Conservation (phyloP, 1,140 invertebrate species). For the Scaptomyza hsui region DNA sequence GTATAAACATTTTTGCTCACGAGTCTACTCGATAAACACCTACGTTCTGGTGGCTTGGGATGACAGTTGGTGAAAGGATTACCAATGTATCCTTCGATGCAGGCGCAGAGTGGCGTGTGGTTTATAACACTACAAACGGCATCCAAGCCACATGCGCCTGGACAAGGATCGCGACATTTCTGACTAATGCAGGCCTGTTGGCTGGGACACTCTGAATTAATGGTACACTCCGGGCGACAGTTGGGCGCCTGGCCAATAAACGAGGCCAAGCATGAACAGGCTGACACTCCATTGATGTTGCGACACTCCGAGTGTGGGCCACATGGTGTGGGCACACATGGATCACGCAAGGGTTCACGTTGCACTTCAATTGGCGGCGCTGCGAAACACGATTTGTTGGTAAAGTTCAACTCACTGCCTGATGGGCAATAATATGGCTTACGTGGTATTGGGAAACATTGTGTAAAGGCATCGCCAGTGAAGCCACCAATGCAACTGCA, state of each 20-base stretch:
- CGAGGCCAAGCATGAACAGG: constrained; percentile 90
- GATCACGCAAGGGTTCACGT: constrained; percentile 86
- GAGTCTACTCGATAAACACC: background rate
- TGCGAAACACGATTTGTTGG: constrained; percentile 81
- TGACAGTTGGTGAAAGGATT: constrained; percentile 89
- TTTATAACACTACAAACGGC: constrained; percentile 90
- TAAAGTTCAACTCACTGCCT: background rate
- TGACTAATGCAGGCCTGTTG: constrained; percentile 92
- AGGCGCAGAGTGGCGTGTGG: constrained; percentile 87
- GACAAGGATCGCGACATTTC: constrained; percentile 92
- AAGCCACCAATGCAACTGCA: constrained; percentile 88
- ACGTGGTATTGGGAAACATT: constrained; percentile 87
- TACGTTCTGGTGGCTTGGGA: constrained; percentile 84
- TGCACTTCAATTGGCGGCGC: constrained; percentile 87
- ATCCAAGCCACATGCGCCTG: constrained; percentile 92
- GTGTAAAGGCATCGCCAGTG: constrained; percentile 88
- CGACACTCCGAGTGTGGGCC: constrained; percentile 92
- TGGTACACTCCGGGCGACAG: constrained; percentile 92
- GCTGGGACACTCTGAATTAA: constrained; percentile 92
- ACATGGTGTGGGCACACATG: constrained; percentile 92
- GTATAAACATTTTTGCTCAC: constrained; percentile 2
- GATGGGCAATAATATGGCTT: constrained; percentile 79
- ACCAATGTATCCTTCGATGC: constrained; percentile 88
- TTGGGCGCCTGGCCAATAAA: constrained; percentile 92
- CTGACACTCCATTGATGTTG: constrained; percentile 88